Evolutionary conservation across 2,113 vertebrate genomes (phyloP).

Genomic region (Sula dactylatra): DNA sequence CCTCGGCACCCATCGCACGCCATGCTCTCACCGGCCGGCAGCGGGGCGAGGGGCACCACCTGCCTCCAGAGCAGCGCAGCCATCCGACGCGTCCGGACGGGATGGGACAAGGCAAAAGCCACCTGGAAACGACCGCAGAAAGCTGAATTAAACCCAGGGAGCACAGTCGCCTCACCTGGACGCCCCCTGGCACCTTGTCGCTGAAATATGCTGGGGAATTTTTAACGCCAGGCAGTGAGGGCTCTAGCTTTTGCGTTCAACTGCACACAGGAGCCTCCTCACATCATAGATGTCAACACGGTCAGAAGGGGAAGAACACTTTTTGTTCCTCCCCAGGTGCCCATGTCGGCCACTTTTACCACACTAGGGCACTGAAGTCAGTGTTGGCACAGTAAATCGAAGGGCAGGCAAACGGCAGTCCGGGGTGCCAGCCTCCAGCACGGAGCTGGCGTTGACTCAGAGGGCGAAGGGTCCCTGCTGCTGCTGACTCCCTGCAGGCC

Average conservation of each 20-base stretch:
- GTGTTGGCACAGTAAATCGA: neutral
- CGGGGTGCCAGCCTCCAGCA: neutral
- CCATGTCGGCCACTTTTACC: neutral
- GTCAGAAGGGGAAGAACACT: neutral
- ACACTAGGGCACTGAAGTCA: neutral
- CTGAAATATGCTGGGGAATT: neutral
- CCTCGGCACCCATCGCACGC: fast-evolving
- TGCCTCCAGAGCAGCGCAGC: neutral
- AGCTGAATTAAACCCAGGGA: neutral
- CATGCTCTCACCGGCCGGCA: fast-evolving
- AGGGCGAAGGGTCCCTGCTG: neutral
- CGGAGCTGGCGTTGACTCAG: neutral
- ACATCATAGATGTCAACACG: fast-evolving
- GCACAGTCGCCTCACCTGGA: neutral
- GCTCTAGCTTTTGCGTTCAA: neutral
- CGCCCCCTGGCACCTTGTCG: neutral
- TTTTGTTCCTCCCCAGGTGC: neutral
- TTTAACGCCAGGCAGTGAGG: neutral
- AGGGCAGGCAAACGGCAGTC: fast-evolving
- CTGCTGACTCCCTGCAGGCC: neutral
- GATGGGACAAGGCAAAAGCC: neutral
- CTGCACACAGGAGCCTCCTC: fast-evolving
- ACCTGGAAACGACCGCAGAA: neutral
- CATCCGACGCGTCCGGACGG: fast-evolving
- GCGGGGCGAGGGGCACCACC: fast-evolving